Base-by-base conservation (phyloP, 2,113 vertebrate species). In the Pangasianodon gigas region DNA sequence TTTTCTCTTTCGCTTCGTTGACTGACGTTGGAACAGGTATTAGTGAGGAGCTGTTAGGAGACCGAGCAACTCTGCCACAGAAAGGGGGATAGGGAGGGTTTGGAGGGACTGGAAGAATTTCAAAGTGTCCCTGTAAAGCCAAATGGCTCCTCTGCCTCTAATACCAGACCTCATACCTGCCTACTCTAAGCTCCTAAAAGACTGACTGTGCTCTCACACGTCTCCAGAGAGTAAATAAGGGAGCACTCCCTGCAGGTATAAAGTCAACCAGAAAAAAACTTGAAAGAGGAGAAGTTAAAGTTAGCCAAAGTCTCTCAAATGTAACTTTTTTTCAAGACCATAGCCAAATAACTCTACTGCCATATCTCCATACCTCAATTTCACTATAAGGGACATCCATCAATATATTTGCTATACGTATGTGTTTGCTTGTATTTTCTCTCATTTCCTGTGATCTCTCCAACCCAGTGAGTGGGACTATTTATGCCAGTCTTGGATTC, bases 121-220 rank as follows among this genome's bases (percentile, higher is more conserved):
- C 84, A 94, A 94, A 93, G 90, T 89, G 91, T 92, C 89, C 89
- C 93, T 89, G 92, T 94, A 94, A 92, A 92, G 87, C 91, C 92
- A 91, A 84, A 89, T 82, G 89, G 87, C 84, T 90, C 90, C 88
- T 67, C 67, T 86, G 14, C 37, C 44, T 60, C 89, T 90, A 87
- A 90, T 88, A 91, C 85, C 88, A 86, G 81, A 80, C 58, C 89
- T 90, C 83, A 86, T 91, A 92, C 89, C 83, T 86, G 77, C 74
- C 71, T 89, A 54, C 75, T 67, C 75, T 58, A 88, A 89, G 91
- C 90, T 83, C 88, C 86, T 90, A 86, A 91, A 93, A 90, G 89
- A 88, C 85, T 82, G 60, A 48, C 75, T 89, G 89, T 89, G 86
- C 54, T 56, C 80, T 91, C 74, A 37, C 87, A 84, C n/a, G 41